A percentile compares a stretch with the other conserved stretches of the same genome.
Conservation (phyloP, 1,140 invertebrate species). For the Helicoverpa armigera region DNA sequence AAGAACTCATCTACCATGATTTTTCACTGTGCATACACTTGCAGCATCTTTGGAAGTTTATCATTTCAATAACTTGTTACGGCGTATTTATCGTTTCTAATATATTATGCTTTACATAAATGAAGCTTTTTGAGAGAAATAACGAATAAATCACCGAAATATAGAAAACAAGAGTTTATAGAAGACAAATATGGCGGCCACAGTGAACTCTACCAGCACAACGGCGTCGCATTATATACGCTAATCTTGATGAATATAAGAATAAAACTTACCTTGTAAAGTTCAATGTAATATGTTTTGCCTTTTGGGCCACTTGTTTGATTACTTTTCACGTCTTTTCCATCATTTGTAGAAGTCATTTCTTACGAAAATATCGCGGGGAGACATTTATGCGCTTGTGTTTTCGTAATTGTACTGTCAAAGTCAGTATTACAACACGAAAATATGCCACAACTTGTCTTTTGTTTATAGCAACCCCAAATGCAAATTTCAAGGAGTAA, state of each 20-base stretch:
- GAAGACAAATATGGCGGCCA: conserved; percentile 85
- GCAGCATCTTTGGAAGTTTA: not conserved
- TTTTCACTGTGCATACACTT: conserved; percentile 41
- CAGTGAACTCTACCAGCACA: conserved; percentile 79
- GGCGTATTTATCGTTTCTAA: not conserved
- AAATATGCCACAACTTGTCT: conserved; percentile 30
- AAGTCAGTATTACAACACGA: conserved; percentile 72
- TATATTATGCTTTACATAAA: conserved; percentile 18
- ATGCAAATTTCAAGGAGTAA: not conserved
- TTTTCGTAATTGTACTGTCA: conserved; percentile 84
- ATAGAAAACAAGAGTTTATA: conserved; percentile 77
- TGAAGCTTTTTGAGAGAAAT: conserved; percentile 2
- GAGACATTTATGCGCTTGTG: conserved; percentile 87
- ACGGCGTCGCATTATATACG: conserved; percentile 80
- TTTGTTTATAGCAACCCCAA: not conserved
- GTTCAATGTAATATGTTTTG: conserved; percentile 84
- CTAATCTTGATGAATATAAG: conserved; percentile 60
- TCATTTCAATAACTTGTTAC: not conserved
- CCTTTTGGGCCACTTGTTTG: conserved; percentile 80
- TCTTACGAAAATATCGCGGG: conserved; percentile 86
- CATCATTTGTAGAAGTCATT: conserved; percentile 87
- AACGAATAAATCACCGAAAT: conserved; percentile 36
- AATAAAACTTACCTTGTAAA: conserved; percentile 83
- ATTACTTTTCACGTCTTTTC: conserved; percentile 86
- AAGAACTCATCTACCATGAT: conserved; percentile 29